Evolutionary conservation across 2,797 vertebrate genomes (phyloP).

Genomic region (Scolopax rusticola): DNA sequence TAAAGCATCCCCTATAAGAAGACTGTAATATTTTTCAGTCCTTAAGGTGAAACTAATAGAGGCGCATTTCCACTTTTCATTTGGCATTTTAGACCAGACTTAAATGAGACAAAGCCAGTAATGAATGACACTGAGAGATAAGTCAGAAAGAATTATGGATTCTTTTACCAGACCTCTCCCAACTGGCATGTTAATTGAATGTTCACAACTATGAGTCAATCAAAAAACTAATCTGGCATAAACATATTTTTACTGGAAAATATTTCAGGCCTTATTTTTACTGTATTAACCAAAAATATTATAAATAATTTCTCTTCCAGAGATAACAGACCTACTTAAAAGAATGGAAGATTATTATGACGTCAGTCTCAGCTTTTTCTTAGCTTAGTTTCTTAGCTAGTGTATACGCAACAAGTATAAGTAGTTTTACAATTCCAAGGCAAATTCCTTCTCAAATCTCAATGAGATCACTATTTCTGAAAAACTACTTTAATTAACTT

Average conservation of each 20-base stretch:
- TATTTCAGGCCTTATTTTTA: neutral
- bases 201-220: neutral
- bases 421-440: neutral
- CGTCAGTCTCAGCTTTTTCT: neutral
- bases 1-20: neutral
- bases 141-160: neutral
- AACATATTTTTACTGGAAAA: neutral
- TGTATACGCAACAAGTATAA: neutral
- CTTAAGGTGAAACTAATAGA: neutral
- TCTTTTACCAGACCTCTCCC: neutral
- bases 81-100: neutral
- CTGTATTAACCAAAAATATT: neutral
- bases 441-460: neutral
- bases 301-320: neutral
- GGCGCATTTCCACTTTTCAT: neutral
- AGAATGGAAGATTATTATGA: neutral
- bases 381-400: neutral
- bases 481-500: slow-evolving; percentile 57
- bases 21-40: neutral
- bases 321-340: neutral
- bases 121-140: neutral
- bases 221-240: neutral
- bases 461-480: slow-evolving; percentile 19
- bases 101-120: neutral
- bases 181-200: neutral